Base-by-base conservation (phyloP, 2,888 invertebrate species). In the Biston stratarius region DNA sequence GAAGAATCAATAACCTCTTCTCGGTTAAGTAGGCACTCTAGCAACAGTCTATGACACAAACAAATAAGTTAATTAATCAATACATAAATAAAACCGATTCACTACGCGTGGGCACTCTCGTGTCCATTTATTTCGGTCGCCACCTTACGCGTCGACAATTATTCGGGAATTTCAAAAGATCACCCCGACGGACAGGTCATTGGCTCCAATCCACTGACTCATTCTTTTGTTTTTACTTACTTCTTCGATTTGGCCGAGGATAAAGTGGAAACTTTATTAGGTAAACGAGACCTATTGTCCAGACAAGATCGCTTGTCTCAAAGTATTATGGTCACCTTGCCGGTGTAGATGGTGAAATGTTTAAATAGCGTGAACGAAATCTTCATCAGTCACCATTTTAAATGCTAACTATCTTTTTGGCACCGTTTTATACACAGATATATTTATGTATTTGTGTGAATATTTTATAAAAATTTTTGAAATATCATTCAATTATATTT, bases 101-200 rank as follows among this genome's bases (percentile, higher is more conserved):
- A 81, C 84, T 74, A 76, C 77, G 79, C 81, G 80, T 83, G 84
- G 91, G 90, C 87, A 86, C 85, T 48, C 81, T 80, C 83, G 85
- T 84, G 83, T 86, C 83, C 74, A 78, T 88, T 89, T 92, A 92
- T 93, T 92, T 92, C 88, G 82, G 92, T 91, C 55, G 53, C 84
- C 87, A 90, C 87, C 89, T 89, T 91, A 87, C 86, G 83, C 85
- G 88, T 89, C 91, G 89, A 90, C 91, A 92, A 92, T 92, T 91
- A 92, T 92, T 92, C 85, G 91, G 92, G 91, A 92, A 92, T 92
- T 90, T 92, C 87, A 85, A 89, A 90, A 92, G 92, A 93, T 92
- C 92, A 92, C 92, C 92, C 91, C 84, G 88, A 87, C 83, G 84
- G 59, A 42, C 56, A 56, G 67, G 90, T 92, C 92, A 85, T 91